Base-by-base conservation (phyloP, 2,888 invertebrate species). In the Halocaridina rubra region DNA sequence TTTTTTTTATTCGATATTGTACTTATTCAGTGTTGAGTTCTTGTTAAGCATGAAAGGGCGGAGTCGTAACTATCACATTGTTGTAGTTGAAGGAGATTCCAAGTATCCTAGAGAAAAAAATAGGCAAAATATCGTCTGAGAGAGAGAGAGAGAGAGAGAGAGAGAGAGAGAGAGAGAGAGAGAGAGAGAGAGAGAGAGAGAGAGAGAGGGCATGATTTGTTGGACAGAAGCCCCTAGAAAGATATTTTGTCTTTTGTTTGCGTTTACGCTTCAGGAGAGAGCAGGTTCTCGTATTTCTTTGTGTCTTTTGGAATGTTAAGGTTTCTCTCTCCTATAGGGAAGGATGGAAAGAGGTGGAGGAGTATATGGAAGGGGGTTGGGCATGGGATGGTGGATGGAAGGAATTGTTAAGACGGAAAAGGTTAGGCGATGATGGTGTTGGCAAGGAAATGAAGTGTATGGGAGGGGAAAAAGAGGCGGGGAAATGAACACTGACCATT, bases 101-200 rank as follows among this genome's bases (percentile, higher is more conserved):
- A 67, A 67, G 19, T 24, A 67, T 1, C 13, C 4, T 2, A 69
- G 4, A 1, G 33, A 8, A 1, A 1, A 74, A 1, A 22, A 39
- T 10, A 39, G 10, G 22, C 5, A 46, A 46, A 74, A 39, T 46
- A 16, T 16, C 29, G 22, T 24, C 13, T 19, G 39, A 7, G 10
- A 19, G 46, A 32, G 46, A 74, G 74, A 74, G 74, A 74, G 46
- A 53, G 74, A 53, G 74, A 74, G 74, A 74, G 53, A 74, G 74
- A 33, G 69, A 69, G 74, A 74, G 53, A 74, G 74, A 74, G 74
- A 74, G 74, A 74, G 74, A 33, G 39, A 53, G 53, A 53, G 53
- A 53, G 53, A 53, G 39, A 46, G 74, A 74, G 74, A 74, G 22
- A 32, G 46, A n/a, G 53, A 19, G 53, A 74, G 75, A 46, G 75